Conservation (phyloP, 2,888 invertebrate species). For the Athrips mouffetella region DNA sequence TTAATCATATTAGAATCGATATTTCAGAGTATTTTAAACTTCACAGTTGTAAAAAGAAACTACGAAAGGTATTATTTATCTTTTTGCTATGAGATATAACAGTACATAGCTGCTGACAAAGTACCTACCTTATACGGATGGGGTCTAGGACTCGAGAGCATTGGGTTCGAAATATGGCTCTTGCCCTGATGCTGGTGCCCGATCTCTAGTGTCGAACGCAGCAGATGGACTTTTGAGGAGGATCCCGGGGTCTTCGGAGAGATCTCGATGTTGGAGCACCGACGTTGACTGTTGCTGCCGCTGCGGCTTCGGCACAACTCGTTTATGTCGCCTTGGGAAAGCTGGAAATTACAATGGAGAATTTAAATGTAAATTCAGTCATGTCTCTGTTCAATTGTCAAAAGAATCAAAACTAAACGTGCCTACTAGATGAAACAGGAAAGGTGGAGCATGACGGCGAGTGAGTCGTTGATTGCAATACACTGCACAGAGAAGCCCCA, state of each 20-base stretch:
- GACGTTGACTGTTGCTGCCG: slow-evolving; percentile 71
- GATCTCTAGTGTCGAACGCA: slow-evolving; percentile 84
- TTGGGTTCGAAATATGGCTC: slow-evolving; percentile 80
- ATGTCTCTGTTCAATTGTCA: not conserved
- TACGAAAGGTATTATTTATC: too few species aligned
- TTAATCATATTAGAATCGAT: too few species aligned
- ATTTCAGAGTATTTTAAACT: too few species aligned
- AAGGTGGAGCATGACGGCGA: too few species aligned
- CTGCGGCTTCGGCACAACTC: slow-evolving; percentile 69
- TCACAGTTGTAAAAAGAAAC: too few species aligned
- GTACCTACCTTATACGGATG: slow-evolving; percentile 63
- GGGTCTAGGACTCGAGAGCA: slow-evolving; percentile 59
- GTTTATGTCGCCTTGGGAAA: slow-evolving; percentile 74
- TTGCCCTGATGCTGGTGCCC: slow-evolving; percentile 73
- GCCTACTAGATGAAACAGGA: too few species aligned
- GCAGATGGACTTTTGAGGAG: slow-evolving; percentile 81
- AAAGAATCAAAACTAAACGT: not conserved
- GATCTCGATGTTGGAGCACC: slow-evolving; percentile 78
- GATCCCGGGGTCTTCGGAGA: slow-evolving; percentile 65
- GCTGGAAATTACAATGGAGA: slow-evolving; percentile 40
- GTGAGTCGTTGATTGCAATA: too few species aligned
- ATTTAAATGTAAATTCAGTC: not conserved
- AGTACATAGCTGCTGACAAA: too few species aligned
- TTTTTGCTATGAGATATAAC: too few species aligned
- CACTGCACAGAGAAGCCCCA: too few species aligned